Conservation (phyloP, 2,888 invertebrate species). For the Alloscopus bannaensis region DNA sequence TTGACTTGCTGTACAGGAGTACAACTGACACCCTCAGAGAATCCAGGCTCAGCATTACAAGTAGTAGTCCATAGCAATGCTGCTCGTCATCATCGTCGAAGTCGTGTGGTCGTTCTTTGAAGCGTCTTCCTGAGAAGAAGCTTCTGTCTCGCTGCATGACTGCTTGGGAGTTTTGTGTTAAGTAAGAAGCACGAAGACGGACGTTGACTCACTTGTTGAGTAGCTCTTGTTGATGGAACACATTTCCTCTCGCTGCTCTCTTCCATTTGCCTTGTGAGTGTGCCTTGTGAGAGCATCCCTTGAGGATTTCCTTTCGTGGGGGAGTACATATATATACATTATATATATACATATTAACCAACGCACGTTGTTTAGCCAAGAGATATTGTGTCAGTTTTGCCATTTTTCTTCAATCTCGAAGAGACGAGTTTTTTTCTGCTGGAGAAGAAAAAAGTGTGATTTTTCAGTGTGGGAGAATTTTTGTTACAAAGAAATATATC, state of each 20-base stretch:
- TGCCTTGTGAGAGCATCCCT: background rate
- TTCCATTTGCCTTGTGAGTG: conserved; percentile 19
- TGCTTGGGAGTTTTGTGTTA: conserved; percentile 17
- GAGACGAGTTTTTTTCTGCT: background rate
- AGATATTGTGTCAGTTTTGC: background rate
- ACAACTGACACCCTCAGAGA: too few relatives aligned
- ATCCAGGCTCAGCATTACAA: too few relatives aligned
- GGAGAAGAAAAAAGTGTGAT: conserved; percentile 11
- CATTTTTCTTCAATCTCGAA: background rate
- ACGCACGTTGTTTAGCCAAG: conserved; percentile 6
- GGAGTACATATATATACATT: background rate
- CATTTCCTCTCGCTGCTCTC: conserved; percentile 36
- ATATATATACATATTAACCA: background rate
- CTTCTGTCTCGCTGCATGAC: conserved; percentile 5
- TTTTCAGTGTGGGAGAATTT: background rate
- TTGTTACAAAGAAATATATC: background rate
- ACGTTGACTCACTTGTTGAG: conserved; percentile 64
- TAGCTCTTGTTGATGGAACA: conserved; percentile 43
- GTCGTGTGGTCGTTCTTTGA: background rate
- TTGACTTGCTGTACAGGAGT: conserved; percentile 15
- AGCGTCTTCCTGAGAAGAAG: background rate
- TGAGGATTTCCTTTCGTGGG: conserved; percentile 17
- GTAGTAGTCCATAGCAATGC: too few relatives aligned
- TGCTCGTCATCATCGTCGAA: too few relatives aligned
- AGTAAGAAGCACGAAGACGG: conserved; percentile 51